Evolutionary conservation across 2,888 invertebrate genomes (phyloP), one percentile per base, ranked within the genome.

Genomic region (Apotomis betuletana): DNA sequence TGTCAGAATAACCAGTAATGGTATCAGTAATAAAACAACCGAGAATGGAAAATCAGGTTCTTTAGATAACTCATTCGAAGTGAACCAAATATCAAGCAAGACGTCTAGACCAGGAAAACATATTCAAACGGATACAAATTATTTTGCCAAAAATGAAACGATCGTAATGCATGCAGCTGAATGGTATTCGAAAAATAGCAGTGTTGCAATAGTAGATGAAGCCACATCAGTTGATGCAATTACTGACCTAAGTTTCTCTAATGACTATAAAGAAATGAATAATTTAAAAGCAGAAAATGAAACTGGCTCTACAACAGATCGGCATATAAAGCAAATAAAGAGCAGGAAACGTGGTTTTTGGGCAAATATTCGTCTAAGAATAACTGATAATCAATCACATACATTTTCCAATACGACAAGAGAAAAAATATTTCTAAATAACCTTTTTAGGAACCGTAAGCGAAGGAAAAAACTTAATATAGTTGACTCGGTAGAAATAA

Each of bases 381-480:
- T 80, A 9, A 79, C 76, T 76, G 58, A 62, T 6, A 74, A 57
- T 63, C 67, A 74, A 12, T 73, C 76, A 36, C 78, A 69, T 15
- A 70, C 73, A 9, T 57, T 54, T 0, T 46, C 44, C 3, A 69
- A 67, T n/a, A 70, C 60, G 44, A 65, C 67, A 1, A 81, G 71
- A 38, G 72, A 74, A 8, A 70, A 70, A 36, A 59, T 70, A 8
- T 36, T 62, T 4, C 59, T 58, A 4, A 76, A 77, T 60, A 79
- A 79, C 46, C 44, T 44, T 46, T 81, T 78, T 38, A 80, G 76
- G 46, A 84, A 86, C 70, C 82, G 84, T 67, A 90, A 88, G 76
- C 80, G 83, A 4, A 86, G 84, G 68, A 89, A 86, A 81, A 88
- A 87, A 71, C 65, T 65, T 64, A n/a, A 74, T 38, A 68, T 41